These are phyloP conservation scores for Ophion obscuratus DNA, from an alignment of 2,888 invertebrate genomes.

Conservation along the genomic window DNA sequence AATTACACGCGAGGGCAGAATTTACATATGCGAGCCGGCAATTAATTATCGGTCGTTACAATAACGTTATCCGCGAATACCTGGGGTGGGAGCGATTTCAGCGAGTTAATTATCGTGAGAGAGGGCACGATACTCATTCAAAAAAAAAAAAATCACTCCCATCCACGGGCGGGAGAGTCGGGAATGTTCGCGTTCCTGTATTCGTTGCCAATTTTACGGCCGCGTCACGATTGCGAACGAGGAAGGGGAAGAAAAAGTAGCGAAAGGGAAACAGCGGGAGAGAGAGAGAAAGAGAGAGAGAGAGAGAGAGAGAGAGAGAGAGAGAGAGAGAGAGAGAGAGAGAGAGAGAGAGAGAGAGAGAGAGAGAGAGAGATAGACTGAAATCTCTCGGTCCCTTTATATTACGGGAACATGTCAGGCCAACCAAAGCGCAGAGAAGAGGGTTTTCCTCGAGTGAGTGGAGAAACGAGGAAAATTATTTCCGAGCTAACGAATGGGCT, in stretches of 20 bases:
- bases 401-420: constrained; percentile 36
- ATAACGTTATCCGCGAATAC: constrained; percentile 16
- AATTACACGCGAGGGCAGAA: not conserved
- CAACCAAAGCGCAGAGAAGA: constrained; percentile 46
- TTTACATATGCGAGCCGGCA: constrained; percentile 16
- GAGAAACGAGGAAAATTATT: constrained; percentile 62
- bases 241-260: not conserved
- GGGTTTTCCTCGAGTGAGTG: constrained; percentile 37
- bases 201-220: constrained; percentile 62
- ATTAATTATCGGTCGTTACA: constrained; percentile 55
- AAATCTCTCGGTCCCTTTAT: constrained; percentile 31
- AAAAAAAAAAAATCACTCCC: constrained; percentile 27
- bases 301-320: constrained; percentile 7
- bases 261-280: not conserved
- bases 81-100: constrained; percentile 26
- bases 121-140: constrained; percentile 37
- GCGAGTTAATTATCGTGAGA: constrained; percentile 57
- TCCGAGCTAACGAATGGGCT: constrained; percentile 68
- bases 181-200: constrained; percentile 46
- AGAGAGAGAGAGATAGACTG: constrained; percentile 19
- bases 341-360: not conserved
- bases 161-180: constrained; percentile 11
- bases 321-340: constrained; percentile 29
- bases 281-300: constrained; percentile 11
- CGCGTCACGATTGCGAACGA: constrained; percentile 43